Conservation (phyloP, 2,113 vertebrate species). For the Equus quagga region DNA sequence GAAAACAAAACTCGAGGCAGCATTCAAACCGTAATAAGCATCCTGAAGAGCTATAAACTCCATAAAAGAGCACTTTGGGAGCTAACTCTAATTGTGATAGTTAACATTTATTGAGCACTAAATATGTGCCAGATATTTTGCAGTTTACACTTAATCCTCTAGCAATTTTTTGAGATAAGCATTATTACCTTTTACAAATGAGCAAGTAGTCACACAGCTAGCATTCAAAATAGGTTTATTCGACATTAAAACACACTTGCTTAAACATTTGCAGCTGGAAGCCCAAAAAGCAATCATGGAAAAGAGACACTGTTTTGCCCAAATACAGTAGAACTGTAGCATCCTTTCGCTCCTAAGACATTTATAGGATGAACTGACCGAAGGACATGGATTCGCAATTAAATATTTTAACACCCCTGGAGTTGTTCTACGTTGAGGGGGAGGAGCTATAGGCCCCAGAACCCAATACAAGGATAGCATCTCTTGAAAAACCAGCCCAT, state of each 20-base stretch:
- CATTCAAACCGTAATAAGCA: background rate
- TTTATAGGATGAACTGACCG: background rate
- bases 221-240: background rate
- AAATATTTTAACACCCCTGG: background rate
- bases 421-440: background rate
- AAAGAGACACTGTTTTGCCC: background rate
- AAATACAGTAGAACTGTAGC: background rate
- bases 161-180: background rate
- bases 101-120: background rate
- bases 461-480: background rate
- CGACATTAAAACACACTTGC: background rate
- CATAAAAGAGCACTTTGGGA: background rate
- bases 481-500: background rate
- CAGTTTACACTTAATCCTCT: background rate
- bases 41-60: background rate
- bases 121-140: background rate
- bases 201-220: background rate
- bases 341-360: background rate
- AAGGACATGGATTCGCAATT: background rate
- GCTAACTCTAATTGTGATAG: background rate
- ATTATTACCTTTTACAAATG: background rate
- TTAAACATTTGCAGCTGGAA: background rate
- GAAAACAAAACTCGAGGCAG: background rate
- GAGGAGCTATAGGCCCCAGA: fast-evolving
- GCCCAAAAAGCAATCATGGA: background rate